These are phyloP conservation scores for Galeopterus variegatus DNA, from an alignment of 2,113 vertebrate species.

Conservation along the genomic window DNA sequence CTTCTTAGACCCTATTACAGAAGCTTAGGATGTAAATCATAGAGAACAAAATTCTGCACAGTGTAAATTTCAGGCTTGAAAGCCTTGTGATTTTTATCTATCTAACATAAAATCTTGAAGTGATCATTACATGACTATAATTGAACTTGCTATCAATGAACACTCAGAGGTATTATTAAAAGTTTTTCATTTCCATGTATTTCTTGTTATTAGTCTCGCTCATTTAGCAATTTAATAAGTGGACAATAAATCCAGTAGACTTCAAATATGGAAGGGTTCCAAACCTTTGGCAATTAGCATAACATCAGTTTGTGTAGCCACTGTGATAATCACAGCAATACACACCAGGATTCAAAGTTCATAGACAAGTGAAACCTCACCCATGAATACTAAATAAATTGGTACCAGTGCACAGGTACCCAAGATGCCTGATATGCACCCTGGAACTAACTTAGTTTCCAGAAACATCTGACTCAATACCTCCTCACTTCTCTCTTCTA, in stretches of 20 bases:
- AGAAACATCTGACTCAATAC: background rate
- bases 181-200: conserved; percentile 64
- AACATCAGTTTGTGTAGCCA: conserved; percentile 18
- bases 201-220: conserved; percentile 59
- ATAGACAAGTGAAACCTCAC: background rate
- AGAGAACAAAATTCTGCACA: conserved; percentile 23
- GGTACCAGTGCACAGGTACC: background rate
- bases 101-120: conserved; percentile 50
- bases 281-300: conserved; percentile 60
- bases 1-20: background rate
- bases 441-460: conserved; percentile 39
- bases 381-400: background rate
- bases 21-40: background rate
- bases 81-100: conserved; percentile 61
- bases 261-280: conserved; percentile 64
- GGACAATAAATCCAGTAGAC: conserved; percentile 37
- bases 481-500: conserved; percentile 32
- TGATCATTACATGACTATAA: conserved; percentile 42
- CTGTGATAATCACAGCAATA: background rate
- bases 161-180: conserved; percentile 74
- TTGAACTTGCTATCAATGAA: conserved; percentile 61
- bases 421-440: background rate
- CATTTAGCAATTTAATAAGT: conserved; percentile 63
- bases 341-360: conserved; percentile 33
- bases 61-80: background rate